Evolutionary conservation across 2,113 vertebrate genomes (phyloP).

Genomic region (Apeltes quadracus): DNA sequence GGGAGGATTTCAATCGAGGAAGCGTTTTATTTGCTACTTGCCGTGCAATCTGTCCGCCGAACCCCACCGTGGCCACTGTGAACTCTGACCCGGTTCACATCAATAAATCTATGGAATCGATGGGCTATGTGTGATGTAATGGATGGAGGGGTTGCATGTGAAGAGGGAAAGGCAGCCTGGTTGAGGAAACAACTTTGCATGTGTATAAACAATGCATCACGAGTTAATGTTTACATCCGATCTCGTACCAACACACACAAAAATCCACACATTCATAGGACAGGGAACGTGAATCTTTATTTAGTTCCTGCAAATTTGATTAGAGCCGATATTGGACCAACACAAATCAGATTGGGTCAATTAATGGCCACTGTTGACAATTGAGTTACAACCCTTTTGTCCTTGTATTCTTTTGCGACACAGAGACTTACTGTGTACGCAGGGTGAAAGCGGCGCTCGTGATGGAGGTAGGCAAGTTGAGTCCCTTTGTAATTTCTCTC

Average conservation of each 20-base stretch:
- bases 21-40: constrained; percentile 30
- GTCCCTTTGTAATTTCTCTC: constrained; percentile 98
- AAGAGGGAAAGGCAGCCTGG: constrained; percentile 40
- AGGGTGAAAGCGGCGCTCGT: constrained; percentile 97
- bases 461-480: constrained; percentile 97
- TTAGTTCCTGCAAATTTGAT: constrained; percentile 18
- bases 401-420: constrained; percentile 4
- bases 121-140: constrained; percentile 64
- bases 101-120: constrained; percentile 76
- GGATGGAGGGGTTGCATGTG: constrained; percentile 40
- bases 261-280: constrained; percentile 8
- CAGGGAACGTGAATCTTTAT: constrained; percentile 26
- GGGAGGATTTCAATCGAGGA: constrained; percentile 36
- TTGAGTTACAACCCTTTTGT: not conserved
- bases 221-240: constrained; percentile 28
- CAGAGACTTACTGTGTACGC: constrained; percentile 88
- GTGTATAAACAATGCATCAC: constrained; percentile 46
- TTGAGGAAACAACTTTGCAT: constrained; percentile 52
- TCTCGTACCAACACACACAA: constrained; percentile 17
- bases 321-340: not conserved
- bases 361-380: not conserved
- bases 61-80: constrained; percentile 57
- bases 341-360: not conserved
- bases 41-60: constrained; percentile 56
- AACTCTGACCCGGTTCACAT: constrained; percentile 71